Base-by-base conservation (phyloP, 2,888 invertebrate species). In the Hemithea aestivaria region DNA sequence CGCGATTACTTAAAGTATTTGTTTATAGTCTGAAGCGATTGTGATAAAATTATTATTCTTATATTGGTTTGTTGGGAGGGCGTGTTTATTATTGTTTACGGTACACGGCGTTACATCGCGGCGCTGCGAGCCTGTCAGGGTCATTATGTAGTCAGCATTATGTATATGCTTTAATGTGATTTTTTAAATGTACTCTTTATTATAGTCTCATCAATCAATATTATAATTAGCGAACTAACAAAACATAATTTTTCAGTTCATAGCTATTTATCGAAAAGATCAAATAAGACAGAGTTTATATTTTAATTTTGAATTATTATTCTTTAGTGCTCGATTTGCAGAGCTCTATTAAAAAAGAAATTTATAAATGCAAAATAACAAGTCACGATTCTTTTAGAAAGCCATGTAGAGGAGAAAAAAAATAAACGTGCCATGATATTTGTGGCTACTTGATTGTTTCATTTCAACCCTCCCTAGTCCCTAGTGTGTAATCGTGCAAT, bases 341-440 rank as follows among this genome's bases (percentile, higher is more conserved):
- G 82, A 79, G 84, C 73, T 73, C 73, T 81, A 80, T 61, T 71
- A 68, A 78, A 78, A 73, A 70, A 73, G 73, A 76, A 77, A 76
- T 68, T 81, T 82, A 76, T 80, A 69, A 82, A 85, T 84, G 78
- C 82, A 85, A 87, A 83, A 78, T 85, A 87, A 85, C 83, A 81
- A 87, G 85, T 87, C 84, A 87, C 76, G 85, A 87, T 87, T 87
- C 87, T 85, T 87, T 87, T 87, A 87, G 87, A 85, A 41, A 83
- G 80, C 88, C 87, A 88, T 88, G 88, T 88, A 88, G 88, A 88
- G 87, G 85, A 87, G 84, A 87, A 84, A 41, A n/a, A 16, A 83
- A 88, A 88, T 88, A 87, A 88, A 88, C 87, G 88, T 88, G 88
- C 88, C 88, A 88, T 88, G 87, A 87, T 87, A 87, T 87, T 87